Base-by-base conservation (phyloP, 1,140 invertebrate species). In the Drosophila nigromelanica region DNA sequence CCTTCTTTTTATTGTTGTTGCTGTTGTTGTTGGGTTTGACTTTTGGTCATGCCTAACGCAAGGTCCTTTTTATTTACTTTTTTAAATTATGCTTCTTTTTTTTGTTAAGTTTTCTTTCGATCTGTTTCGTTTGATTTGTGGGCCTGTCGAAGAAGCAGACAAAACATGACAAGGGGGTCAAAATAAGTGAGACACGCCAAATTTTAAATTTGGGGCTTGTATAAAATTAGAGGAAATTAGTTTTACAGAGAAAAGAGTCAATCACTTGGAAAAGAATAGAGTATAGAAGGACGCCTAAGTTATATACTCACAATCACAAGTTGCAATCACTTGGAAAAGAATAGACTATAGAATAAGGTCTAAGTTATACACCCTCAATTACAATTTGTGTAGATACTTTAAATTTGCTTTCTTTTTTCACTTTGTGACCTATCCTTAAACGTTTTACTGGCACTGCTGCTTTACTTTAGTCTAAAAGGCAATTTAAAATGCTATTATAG, bases 51-150 rank as follows among this genome's bases (percentile, higher is more conserved):
- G 27, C 27, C 27, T 5, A 27, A 6, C 27, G 27, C 27, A 51
- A 30, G 48, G 12, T 51, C 54, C 35, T 40, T 45, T 45, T 58
- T 45, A 24, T 37, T 43, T 45, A 24, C 30, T 40, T 62, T 55
- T 60, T 51, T 62, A 12, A 47, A 24, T 24, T 24, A 24, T 24
- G 2, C 21, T 4, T 18, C 18, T 40, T 55, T 60, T 66, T 86
- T 80, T 75, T 55, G 62, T 71, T 55, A 79, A 85, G 76, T 86
- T 86, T 86, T 85, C 77, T 86, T 86, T 86, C 70, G 74, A 80
- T 86, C 39, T 50, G 56, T 62, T 73, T 68, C 58, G 45, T 61
- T 72, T 85, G 81, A 86, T 85, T 85, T 80, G 74, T 85, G 77
- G 69, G 8, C 50, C 79, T 81, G 62, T 76, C 63, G 30, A 54